A percentile compares a stretch with the other conserved stretches of the same genome.
These are phyloP conservation scores for Dusona sp. DNA, from an alignment of 2,888 invertebrate species.

Conservation along the genomic window DNA sequence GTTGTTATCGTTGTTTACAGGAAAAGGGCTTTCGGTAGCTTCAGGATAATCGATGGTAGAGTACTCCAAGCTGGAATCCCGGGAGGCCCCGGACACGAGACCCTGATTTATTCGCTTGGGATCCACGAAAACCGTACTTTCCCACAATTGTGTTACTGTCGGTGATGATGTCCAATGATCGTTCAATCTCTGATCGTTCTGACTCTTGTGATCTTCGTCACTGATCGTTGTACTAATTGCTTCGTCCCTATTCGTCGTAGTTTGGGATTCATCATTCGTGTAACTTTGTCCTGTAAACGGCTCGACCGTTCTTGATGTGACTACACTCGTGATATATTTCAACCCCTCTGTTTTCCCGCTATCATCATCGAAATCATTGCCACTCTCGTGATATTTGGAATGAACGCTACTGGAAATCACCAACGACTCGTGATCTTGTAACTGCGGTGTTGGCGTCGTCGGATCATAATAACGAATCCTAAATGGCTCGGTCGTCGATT, in stretches of 20 bases:
- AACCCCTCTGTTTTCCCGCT: constrained; percentile 67
- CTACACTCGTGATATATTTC: constrained; percentile 24
- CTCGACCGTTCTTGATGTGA: constrained; percentile 61
- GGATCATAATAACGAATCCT: constrained; percentile 79
- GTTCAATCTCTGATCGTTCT: constrained; percentile 81
- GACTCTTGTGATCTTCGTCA: constrained; percentile 17
- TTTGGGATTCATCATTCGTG: constrained; percentile 42
- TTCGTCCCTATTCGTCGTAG: constrained; percentile 48
- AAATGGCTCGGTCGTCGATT: constrained; percentile 75
- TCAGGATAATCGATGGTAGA: constrained; percentile 75
- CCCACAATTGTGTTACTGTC: constrained; percentile 87
- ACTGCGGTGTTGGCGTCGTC: constrained; percentile 50
- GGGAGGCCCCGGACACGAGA: constrained; percentile 83
- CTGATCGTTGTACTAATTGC: constrained; percentile 33
- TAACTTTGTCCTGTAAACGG: constrained; percentile 36
- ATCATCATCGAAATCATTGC: constrained; percentile 65
- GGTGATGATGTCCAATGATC: constrained; percentile 85
- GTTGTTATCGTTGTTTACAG: constrained; percentile 33
- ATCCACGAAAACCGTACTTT: constrained; percentile 89
- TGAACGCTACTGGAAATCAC: constrained; percentile 78
- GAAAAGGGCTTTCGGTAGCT: constrained; percentile 58
- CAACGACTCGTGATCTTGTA: constrained; percentile 72
- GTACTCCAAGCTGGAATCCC: constrained; percentile 67
- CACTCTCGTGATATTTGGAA: constrained; percentile 75
- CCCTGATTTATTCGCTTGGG: constrained; percentile 91